Evolutionary conservation across 2,888 invertebrate species (phyloP).

Genomic region (Apamea anceps): DNA sequence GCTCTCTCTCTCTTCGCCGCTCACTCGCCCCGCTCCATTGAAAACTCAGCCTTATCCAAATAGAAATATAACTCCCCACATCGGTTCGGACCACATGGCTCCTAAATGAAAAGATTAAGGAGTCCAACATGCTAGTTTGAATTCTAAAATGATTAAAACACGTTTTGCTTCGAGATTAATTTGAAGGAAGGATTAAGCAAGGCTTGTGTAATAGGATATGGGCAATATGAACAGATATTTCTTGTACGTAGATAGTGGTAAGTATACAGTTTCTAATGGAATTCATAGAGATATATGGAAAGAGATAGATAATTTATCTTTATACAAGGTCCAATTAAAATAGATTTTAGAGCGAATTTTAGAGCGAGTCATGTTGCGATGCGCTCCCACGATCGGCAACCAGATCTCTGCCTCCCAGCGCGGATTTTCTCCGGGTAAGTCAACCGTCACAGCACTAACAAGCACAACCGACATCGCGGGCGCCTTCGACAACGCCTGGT

Average conservation of each 20-base stretch:
- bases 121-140: conserved; percentile 74
- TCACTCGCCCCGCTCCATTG: background rate
- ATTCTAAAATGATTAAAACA: conserved; percentile 76
- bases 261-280: background rate
- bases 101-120: conserved; percentile 85
- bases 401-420: too few species aligned
- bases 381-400: too few species aligned
- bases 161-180: conserved; percentile 59
- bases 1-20: background rate
- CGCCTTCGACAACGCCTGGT: too few species aligned
- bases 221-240: background rate
- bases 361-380: too few species aligned
- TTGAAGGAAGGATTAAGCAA: conserved; percentile 39
- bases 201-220: conserved; percentile 24
- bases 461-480: too few species aligned
- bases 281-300: background rate
- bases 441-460: too few species aligned
- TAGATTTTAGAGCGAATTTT: too few species aligned
- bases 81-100: conserved; percentile 43
- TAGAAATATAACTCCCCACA: conserved; percentile 70
- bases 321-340: too few species aligned
- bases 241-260: background rate
- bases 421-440: too few species aligned
- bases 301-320: too few species aligned
- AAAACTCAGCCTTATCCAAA: background rate